Evolutionary conservation across 2,797 vertebrate genomes (phyloP), one percentile per base, ranked within the genome.

Genomic region (Tachyglossus aculeatus): DNA sequence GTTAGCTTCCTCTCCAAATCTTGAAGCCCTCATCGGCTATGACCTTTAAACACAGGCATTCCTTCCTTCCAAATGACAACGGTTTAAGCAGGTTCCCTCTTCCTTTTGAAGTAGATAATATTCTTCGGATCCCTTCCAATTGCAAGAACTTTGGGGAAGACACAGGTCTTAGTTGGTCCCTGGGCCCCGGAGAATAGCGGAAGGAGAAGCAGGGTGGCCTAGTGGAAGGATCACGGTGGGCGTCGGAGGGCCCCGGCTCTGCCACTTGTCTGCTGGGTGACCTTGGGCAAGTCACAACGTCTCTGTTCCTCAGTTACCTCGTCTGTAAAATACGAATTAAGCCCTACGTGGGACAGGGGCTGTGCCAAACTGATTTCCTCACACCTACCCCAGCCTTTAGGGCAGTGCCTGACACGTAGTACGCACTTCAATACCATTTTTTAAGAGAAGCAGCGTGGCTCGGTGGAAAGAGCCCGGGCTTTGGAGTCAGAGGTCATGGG

Each of bases 1-100:
- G 44, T 65, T 71, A 47, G 70, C 53, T 79, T 81, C 24, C 36
- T n/a, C 38, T 57, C 51, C 29, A 67, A 75, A 79, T 65, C 69
- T 72, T 15, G 56, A 62, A 67, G 40, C 61, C 62, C 10, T 72
- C 55, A 73, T 62, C 48, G 19, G 41, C 51, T 65, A 27, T 47
- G 74, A 57, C 66, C 51, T 62, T 3, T 45, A 67, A 57, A 8
- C 22, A 25, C 62, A 41, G 34, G 11, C 24, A n/a, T n/a, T n/a
- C n/a, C 37, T 68, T 39, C 25, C 41, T 39, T 51, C n/a, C 48
- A 39, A 16, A 58, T 63, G 32, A 13, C 6, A 25, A 53, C 32
- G 29, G 7, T 33, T 43, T 55, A 65, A n/a, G 10, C 9, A 54
- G 45, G 22, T 33, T 44, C 27, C 57, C 11, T 31, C 33, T 58